Conservation (phyloP, 2,888 invertebrate genomes). For the Sphinx pinastri region DNA sequence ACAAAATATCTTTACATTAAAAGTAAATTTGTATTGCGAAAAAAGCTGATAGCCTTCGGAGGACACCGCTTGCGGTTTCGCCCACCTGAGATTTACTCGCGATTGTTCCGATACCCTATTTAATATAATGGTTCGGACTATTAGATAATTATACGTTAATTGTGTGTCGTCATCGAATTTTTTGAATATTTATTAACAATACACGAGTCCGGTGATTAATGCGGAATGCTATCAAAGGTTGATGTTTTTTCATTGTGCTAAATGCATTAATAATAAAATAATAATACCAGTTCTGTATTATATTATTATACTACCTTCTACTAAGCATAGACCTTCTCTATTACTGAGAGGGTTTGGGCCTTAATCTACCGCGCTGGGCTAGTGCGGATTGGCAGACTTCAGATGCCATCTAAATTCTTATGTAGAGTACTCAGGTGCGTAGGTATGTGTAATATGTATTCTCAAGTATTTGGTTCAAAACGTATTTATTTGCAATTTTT, state of each 20-base stretch:
- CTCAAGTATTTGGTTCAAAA: too few species aligned
- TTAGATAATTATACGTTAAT: conserved; percentile 18
- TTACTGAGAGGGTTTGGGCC: too few species aligned
- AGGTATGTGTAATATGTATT: too few species aligned
- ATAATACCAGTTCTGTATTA: too few species aligned
- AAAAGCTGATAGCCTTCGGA: conserved; percentile 52
- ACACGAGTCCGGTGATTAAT: background rate
- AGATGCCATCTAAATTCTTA: too few species aligned
- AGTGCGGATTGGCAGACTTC: too few species aligned
- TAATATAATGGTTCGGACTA: background rate
- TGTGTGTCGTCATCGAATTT: background rate
- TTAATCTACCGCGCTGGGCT: too few species aligned
- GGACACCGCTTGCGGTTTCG: conserved; percentile 43
- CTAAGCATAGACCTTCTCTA: too few species aligned
- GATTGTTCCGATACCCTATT: conserved; percentile 17
- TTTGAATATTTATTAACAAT: conserved; percentile 5
- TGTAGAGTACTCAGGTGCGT: too few species aligned
- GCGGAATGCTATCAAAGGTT: background rate
- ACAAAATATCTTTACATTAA: conserved; percentile 45
- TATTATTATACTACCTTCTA: too few species aligned
- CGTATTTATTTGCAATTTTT: too few species aligned
- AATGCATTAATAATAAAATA: too few species aligned
- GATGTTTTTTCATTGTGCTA: background rate
- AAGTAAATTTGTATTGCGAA: conserved; percentile 59
- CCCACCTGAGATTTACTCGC: conserved; percentile 17